Percentiles rank a stretch among this genome's conserved stretches.
These are phyloP conservation scores for Hirundichthys speculiger DNA, from an alignment of 2,113 vertebrate species.

Conservation along the genomic window DNA sequence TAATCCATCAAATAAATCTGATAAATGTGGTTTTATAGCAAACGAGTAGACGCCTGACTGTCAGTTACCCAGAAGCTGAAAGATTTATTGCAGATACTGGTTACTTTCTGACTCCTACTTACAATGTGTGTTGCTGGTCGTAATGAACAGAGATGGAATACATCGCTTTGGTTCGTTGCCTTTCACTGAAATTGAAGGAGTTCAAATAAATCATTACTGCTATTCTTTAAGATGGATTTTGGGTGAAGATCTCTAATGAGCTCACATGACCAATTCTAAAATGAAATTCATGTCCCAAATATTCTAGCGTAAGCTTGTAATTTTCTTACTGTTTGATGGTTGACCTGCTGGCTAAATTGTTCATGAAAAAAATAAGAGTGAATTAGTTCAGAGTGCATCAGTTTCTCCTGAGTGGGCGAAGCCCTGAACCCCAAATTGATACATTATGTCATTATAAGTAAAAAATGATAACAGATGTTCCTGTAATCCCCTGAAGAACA, in stretches of 20 bases:
- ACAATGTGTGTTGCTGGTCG: slow-evolving; percentile 19
- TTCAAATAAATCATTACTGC: slow-evolving; percentile 21
- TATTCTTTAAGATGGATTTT: slow-evolving; percentile 17
- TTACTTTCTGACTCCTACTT: slow-evolving; percentile 50
- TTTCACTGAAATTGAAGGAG: too few species aligned
- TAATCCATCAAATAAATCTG: slow-evolving; percentile 46
- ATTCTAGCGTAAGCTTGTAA: slow-evolving; percentile 35
- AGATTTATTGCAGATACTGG: slow-evolving; percentile 50
- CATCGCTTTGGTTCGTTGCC: too few species aligned
- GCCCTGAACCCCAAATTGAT: slow-evolving; percentile 45
- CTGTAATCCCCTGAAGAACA: not conserved
- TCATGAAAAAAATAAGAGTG: slow-evolving; percentile 39
- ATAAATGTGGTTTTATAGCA: slow-evolving; percentile 54
- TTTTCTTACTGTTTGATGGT: slow-evolving; percentile 70
- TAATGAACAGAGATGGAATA: slow-evolving; percentile 16
- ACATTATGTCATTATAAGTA: slow-evolving; percentile 68
- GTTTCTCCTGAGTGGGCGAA: slow-evolving; percentile 38
- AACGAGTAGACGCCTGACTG: slow-evolving; percentile 40
- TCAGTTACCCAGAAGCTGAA: slow-evolving; percentile 41
- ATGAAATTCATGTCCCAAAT: too few species aligned
- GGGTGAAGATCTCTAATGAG: slow-evolving; percentile 13
- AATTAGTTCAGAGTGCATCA: slow-evolving; percentile 37
- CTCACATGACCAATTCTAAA: slow-evolving; percentile 10
- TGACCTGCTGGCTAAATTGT: slow-evolving; percentile 67
- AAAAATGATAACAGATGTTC: slow-evolving; percentile 73